phyloP scores from a whole-genome alignment of 1,140 invertebrate species.

The Drosophila parvula region DNA sequence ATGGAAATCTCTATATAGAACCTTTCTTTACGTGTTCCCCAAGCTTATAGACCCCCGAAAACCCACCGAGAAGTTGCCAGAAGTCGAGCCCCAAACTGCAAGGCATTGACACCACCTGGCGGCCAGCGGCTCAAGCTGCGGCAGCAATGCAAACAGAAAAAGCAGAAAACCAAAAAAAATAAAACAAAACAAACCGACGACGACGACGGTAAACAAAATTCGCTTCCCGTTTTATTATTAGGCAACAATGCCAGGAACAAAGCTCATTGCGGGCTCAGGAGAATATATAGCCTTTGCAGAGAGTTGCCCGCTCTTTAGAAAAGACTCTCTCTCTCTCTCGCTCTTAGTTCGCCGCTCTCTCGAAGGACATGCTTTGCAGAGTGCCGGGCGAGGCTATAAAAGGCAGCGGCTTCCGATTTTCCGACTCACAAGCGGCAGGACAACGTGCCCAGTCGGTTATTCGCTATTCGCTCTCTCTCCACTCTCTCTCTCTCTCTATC shows the following conservation, averaged over 20 bases:
- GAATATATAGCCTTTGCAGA: conserved; percentile 7
- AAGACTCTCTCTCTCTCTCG: neutral
- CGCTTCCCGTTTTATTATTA: conserved; percentile 55
- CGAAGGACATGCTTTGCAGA: conserved; percentile 43
- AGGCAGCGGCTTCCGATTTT: conserved; percentile 65
- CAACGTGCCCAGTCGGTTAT: conserved; percentile 62
- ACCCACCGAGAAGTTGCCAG: conserved; percentile 2
- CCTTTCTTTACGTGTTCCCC: no score
- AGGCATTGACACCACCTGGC: conserved; percentile 57
- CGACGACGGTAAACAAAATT: conserved; percentile 61
- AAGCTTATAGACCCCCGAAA: neutral
- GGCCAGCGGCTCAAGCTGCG: conserved; percentile 41
- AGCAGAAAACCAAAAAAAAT: conserved; percentile 37
- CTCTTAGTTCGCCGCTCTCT: neutral
- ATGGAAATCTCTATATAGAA: accelerated
- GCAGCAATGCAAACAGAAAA: conserved; percentile 28
- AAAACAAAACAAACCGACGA: conserved; percentile 35
- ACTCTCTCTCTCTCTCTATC: conserved; percentile 22
- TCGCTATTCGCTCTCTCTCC: conserved; percentile 19
- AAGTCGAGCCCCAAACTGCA: conserved; percentile 10
- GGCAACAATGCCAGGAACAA: conserved; percentile 43
- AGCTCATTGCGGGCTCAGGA: conserved; percentile 5
- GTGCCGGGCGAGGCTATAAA: conserved; percentile 75
- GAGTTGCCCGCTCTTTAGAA: neutral
- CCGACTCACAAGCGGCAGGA: conserved; percentile 80